Percentiles rank a stretch among this genome's conserved stretches.
Conservation (phyloP, 1,140 invertebrate species). For the Asobara japonica region DNA sequence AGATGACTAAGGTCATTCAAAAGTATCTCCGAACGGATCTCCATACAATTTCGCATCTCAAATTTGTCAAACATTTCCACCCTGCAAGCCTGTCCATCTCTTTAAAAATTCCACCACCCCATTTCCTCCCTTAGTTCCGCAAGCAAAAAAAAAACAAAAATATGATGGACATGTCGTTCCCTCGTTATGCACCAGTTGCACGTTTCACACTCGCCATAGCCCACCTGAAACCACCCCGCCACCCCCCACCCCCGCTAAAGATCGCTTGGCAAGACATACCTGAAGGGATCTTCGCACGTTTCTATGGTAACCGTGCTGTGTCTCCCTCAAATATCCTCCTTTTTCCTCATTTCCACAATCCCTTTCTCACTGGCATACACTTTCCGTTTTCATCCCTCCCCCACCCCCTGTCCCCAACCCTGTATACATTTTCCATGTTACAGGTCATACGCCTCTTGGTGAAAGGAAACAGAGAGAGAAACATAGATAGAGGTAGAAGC, state of each 20-base stretch:
- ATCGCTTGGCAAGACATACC: background rate
- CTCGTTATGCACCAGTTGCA: constrained; percentile 6
- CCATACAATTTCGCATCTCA: too few species aligned
- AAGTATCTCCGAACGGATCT: too few species aligned
- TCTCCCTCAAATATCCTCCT: constrained; percentile 18
- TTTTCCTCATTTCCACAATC: constrained; percentile 17
- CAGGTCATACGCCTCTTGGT: constrained; percentile 48
- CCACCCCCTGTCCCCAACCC: constrained; percentile 33
- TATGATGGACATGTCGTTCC: background rate
- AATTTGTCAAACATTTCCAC: too few species aligned
- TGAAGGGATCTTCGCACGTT: background rate
- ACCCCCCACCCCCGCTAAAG: background rate
- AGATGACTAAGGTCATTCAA: too few species aligned
- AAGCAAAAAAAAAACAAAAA: background rate
- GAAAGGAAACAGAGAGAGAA: background rate
- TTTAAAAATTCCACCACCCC: background rate
- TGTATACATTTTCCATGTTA: constrained; percentile 15
- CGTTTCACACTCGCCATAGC: background rate
- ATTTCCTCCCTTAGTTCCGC: background rate
- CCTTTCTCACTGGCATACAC: constrained; percentile 32
- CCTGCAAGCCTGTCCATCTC: too few species aligned
- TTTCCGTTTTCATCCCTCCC: constrained; percentile 35
- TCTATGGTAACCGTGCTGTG: background rate
- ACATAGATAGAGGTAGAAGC: too few species aligned
- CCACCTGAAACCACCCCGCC: background rate